Conservation (phyloP, 2,113 vertebrate genomes). For the Catharus fuscescens region DNA sequence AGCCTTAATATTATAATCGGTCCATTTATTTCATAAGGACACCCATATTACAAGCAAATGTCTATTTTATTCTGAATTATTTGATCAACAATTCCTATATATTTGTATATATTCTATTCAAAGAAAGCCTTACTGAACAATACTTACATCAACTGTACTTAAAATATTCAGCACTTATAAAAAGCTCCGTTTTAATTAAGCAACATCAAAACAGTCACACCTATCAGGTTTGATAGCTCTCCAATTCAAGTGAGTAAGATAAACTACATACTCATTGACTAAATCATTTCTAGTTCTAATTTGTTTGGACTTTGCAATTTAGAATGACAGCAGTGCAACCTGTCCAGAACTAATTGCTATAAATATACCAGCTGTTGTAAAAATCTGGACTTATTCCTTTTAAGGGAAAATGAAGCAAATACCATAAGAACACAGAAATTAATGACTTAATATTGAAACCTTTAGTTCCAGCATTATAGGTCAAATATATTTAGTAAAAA, state of each 20-base stretch:
- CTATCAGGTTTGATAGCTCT: slow-evolving; percentile 51
- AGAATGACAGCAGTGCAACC: slow-evolving; percentile 52
- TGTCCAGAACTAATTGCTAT: slow-evolving; percentile 75
- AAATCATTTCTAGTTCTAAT: slow-evolving; percentile 75
- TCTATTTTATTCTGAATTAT: neutral
- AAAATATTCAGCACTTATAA: slow-evolving; percentile 10
- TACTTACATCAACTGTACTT: neutral
- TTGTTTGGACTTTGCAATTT: slow-evolving; percentile 62
- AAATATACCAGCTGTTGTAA: slow-evolving; percentile 75
- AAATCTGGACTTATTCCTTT: slow-evolving; percentile 63
- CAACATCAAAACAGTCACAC: slow-evolving; percentile 12
- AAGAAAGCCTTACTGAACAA: neutral
- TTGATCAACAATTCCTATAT: neutral
- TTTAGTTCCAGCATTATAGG: slow-evolving; percentile 63
- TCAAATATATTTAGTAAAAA: slow-evolving; percentile 67
- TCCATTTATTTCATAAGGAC: neutral
- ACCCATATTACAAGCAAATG: neutral
- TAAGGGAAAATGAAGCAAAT: slow-evolving; percentile 31
- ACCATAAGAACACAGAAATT: slow-evolving; percentile 11
- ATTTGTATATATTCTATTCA: neutral
- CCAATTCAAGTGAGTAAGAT: slow-evolving; percentile 66
- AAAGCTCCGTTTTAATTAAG: slow-evolving; percentile 52
- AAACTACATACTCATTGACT: slow-evolving; percentile 67
- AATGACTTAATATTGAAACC: slow-evolving; percentile 60
- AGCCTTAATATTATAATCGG: neutral